Evolutionary conservation across 30 jellyfish, hydroid and myxozoan genomes (phyloP).

Genomic region (Pelagia noctiluca): DNA sequence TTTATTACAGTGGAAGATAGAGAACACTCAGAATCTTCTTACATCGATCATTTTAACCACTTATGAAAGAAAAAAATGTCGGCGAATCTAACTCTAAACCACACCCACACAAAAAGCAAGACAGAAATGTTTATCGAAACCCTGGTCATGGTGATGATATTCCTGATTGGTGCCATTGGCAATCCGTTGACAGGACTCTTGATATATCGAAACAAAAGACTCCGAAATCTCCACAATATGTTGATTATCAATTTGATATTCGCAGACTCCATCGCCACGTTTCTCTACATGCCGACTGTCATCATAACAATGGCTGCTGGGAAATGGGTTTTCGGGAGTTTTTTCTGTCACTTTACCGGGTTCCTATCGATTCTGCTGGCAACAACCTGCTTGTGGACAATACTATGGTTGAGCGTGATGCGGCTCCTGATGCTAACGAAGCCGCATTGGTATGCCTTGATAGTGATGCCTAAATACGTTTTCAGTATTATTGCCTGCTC

Average conservation of each 20-base stretch:
- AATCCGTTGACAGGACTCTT: constrained; percentile 51
- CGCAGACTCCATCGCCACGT: constrained; percentile 46
- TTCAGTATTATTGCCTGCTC: constrained; percentile 14
- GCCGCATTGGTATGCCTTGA: constrained; percentile 20
- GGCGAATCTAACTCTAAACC: too few species aligned
- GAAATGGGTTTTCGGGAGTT: constrained; percentile 36
- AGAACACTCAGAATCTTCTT: too few species aligned
- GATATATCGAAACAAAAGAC: constrained; percentile 36
- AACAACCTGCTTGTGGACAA: constrained; percentile 50
- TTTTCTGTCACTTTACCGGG: constrained; percentile 35
- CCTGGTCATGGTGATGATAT: constrained; percentile 29
- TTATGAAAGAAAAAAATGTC: too few species aligned
- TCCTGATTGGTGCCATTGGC: constrained; percentile 51
- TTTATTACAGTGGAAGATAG: too few species aligned
- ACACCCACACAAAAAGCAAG: too few species aligned
- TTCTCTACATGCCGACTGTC: constrained; percentile 38
- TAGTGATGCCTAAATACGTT: constrained; percentile 40
- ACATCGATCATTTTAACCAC: too few species aligned
- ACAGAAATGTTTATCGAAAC: constrained; percentile 19
- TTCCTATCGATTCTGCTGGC: constrained; percentile 26
- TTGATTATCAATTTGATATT: constrained; percentile 43
- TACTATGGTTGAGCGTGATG: constrained; percentile 53
- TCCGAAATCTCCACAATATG: constrained; percentile 53
- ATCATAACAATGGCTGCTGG: constrained; percentile 29
- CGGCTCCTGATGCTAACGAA: constrained; percentile 21